Base-by-base conservation (phyloP, 2,797 vertebrate species). In the Pangasius mekongensis region DNA sequence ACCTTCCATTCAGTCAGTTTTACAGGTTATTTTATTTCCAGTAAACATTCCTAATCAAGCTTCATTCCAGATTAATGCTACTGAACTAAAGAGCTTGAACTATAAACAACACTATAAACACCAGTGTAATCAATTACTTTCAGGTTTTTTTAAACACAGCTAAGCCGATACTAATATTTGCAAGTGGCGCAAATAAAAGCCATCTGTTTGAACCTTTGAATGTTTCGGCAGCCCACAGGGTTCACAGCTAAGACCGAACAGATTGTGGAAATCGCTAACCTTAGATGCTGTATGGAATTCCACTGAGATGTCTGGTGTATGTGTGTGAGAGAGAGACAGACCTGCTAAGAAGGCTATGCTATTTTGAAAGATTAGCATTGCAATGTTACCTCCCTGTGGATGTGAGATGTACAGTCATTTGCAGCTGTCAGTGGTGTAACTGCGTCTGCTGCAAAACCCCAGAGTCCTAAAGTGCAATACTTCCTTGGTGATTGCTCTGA, bases 281-380 rank as follows among this genome's bases (percentile, higher is more conserved):
- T 30, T 82, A 33, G 43, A 24, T 47, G 60, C 20, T 52, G 54
- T 74, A 8, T 39, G 30, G 47, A 60, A 86, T 84, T 47, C 80
- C 76, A 54, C 85, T 76, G 83, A 85, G 62, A 81, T 81, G 81
- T 89, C 83, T 84, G 83, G 60, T 84, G 7, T 62, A 8, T 56
- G 16, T 33, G n/a, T 80, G 30, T 58, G 18, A 18, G 20, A 69
- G 62, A 83, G 27, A 83, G 82, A 49, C 0, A 30, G 16, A 83
- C 1, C n/a, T 64, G 24, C 54, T 47, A n/a, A 39, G 18, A 82
- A 62, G 58, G 24, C 58, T 30, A n/a, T 49, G 24, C 22, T 30
- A 33, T 91, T 90, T 91, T 90, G 91, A 86, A 92, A 91, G 30
- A 8, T 74, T 77, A 74, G 30, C 87, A 85, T 88, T 91, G 91